A percentile compares a stretch with the other conserved stretches of the same genome.
Conservation (phyloP, 2,113 vertebrate species). For the Leptobrachium leishanense region DNA sequence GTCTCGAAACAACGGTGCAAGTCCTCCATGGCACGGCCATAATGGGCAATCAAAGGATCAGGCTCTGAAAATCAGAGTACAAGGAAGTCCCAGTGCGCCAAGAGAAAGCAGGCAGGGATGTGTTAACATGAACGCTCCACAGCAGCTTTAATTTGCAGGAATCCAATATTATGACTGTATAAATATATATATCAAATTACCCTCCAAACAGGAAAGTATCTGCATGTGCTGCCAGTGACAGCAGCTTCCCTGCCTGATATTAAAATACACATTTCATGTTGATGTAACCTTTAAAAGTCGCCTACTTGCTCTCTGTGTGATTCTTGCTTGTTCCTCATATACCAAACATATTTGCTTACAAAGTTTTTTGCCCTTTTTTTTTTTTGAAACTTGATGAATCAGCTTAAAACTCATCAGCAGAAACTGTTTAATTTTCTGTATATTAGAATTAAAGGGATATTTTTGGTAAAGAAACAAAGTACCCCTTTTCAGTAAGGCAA, state of each 20-base stretch:
- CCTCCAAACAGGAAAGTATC: background rate
- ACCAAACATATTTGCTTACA: background rate
- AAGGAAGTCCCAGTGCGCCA: too few relatives aligned
- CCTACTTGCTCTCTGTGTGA: background rate
- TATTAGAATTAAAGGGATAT: too few relatives aligned
- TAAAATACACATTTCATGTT: constrained; percentile 30
- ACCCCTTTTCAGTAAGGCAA: too few relatives aligned
- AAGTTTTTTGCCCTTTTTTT: background rate
- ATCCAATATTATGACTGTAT: background rate
- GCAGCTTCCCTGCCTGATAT: constrained; percentile 5
- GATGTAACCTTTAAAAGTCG: constrained; percentile 9
- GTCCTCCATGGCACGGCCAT: too few relatives aligned
- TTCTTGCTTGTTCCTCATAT: background rate
- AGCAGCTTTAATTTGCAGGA: background rate
- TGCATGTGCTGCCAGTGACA: background rate
- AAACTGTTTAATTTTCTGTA: too few relatives aligned
- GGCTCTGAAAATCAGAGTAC: too few relatives aligned
- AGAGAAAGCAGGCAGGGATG: background rate
- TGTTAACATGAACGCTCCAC: background rate
- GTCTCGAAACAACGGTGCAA: too few relatives aligned
- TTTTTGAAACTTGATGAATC: background rate
- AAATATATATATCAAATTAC: constrained; percentile 18
- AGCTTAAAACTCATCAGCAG: background rate
- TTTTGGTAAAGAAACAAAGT: too few relatives aligned
- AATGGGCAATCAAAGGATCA: too few relatives aligned